A percentile compares a stretch with the other conserved stretches of the same genome.
phyloP scores from a whole-genome alignment of 2,797 vertebrate genomes.

The Steatocranus sp. region DNA sequence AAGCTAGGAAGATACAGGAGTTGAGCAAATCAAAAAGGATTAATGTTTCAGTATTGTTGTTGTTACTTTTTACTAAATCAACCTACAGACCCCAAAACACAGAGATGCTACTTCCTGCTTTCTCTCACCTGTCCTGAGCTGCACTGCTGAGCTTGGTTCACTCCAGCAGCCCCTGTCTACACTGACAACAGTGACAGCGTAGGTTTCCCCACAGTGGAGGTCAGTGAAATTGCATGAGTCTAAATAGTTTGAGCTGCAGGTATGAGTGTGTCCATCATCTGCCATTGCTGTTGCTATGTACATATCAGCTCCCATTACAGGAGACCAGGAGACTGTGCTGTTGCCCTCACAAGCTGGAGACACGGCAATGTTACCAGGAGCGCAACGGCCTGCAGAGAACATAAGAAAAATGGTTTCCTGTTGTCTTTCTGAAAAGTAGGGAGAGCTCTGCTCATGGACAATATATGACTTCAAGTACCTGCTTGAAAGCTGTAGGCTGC shows the following conservation, averaged over 20 bases:
- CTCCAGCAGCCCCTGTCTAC: constrained; percentile 58
- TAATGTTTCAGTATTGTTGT: not conserved
- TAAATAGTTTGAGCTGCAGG: constrained; percentile 53
- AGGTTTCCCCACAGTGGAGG: constrained; percentile 63
- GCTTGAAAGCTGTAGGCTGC: constrained; percentile 43
- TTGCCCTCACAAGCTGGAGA: constrained; percentile 47
- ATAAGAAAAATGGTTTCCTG: not conserved
- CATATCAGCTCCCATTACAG: constrained; percentile 38
- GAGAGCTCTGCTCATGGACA: not conserved
- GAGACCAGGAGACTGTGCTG: constrained; percentile 56
- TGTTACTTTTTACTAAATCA: not conserved
- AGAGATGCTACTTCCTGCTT: not conserved
- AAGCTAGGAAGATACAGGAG: constrained; percentile 25
- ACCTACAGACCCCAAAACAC: not conserved
- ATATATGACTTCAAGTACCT: constrained; percentile 38
- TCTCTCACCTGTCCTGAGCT: constrained; percentile 54
- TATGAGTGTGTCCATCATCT: constrained; percentile 44
- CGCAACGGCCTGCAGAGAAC: constrained; percentile 63
- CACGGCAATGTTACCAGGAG: constrained; percentile 52
- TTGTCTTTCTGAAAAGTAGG: not conserved
- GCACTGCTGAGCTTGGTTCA: constrained; percentile 23
- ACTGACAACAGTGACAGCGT: constrained; percentile 54
- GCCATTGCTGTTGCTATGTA: constrained; percentile 53
- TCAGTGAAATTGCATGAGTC: constrained; percentile 58
- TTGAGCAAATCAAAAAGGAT: not conserved